Evolutionary conservation across 2,888 invertebrate genomes (phyloP).

Genomic region (Tromatobia lineatoria): DNA sequence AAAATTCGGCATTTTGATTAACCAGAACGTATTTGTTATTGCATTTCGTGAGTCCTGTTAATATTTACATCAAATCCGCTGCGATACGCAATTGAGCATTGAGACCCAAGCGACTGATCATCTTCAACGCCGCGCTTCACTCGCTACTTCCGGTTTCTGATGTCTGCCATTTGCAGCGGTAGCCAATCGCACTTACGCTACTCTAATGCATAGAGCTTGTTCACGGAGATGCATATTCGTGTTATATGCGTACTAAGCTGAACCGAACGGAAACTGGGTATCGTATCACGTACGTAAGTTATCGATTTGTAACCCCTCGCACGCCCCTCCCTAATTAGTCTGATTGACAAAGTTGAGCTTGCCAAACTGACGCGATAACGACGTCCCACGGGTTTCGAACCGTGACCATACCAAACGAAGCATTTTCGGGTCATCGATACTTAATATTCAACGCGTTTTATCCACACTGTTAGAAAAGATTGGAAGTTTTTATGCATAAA

Average conservation of each 20-base stretch:
- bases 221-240: neutral
- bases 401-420: neutral
- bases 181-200: constrained; percentile 5
- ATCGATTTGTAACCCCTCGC: constrained; percentile 30
- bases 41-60: too few species aligned
- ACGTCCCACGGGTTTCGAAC: constrained; percentile 45
- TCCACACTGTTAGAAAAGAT: too few species aligned
- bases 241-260: constrained; percentile 14
- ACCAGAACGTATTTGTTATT: too few species aligned
- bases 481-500: too few species aligned
- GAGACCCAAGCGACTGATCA: constrained; percentile 28
- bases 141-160: constrained; percentile 49
- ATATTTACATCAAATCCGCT: neutral
- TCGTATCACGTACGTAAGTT: constrained; percentile 27
- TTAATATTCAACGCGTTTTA: neutral
- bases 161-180: constrained; percentile 41
- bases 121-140: constrained; percentile 25
- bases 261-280: constrained; percentile 45
- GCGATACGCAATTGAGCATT: neutral
- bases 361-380: constrained; percentile 66
- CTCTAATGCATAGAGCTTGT: constrained; percentile 1
- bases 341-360: constrained; percentile 51
- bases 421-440: constrained; percentile 1
- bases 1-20: too few species aligned
- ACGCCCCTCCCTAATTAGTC: constrained; percentile 4